Evolutionary conservation across 2,113 vertebrate species (phyloP).

Genomic region (Geothlypis trichas): DNA sequence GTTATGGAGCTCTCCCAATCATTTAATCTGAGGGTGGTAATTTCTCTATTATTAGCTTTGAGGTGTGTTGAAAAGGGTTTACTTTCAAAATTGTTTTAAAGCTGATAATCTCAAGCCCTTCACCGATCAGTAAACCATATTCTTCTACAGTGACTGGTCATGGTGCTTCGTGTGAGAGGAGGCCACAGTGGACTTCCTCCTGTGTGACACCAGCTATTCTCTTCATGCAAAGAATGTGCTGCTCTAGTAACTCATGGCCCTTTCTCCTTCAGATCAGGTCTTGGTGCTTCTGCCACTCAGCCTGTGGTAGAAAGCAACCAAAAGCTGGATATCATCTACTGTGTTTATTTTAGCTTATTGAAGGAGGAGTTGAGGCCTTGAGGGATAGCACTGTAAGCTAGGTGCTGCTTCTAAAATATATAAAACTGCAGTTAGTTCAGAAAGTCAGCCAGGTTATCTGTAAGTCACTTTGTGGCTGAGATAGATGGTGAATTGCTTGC

Average conservation of each 20-base stretch:
- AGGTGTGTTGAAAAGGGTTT: too few species aligned
- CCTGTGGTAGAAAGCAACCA: neutral
- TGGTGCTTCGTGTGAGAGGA: neutral
- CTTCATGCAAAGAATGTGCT: neutral
- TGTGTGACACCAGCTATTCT: neutral
- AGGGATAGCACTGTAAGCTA: neutral
- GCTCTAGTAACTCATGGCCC: rapidly evolving
- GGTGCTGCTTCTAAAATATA: neutral
- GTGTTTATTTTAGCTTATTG: neutral
- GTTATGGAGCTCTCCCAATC: too few species aligned
- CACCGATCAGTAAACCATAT: neutral
- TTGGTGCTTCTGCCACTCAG: neutral
- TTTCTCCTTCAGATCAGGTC: neutral
- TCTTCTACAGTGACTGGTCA: neutral
- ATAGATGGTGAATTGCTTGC: neutral
- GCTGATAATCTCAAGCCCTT: too few species aligned
- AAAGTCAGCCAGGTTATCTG: neutral
- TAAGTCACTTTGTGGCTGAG: neutral
- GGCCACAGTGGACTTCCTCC: neutral
- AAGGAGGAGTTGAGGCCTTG: neutral
- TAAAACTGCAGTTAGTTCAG: neutral
- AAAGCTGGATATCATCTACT: neutral
- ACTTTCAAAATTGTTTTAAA: too few species aligned
- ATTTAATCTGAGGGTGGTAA: too few species aligned
- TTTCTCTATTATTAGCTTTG: too few species aligned